Conservation (phyloP, 1,140 invertebrate genomes). For the Drosophila insularis region DNA sequence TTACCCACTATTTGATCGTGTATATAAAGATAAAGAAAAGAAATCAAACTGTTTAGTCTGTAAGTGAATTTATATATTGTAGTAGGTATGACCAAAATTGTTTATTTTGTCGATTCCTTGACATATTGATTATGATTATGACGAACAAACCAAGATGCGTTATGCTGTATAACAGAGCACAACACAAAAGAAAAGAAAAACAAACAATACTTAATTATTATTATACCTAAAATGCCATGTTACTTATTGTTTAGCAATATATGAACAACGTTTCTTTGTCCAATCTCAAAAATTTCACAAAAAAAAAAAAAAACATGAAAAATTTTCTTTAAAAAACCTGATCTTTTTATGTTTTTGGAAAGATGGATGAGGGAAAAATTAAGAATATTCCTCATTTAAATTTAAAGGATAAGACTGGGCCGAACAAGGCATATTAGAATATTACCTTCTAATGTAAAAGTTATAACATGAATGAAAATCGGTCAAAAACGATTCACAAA, state of each 20-base stretch:
- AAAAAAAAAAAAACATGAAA: slow-evolving; percentile 24
- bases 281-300: slow-evolving; percentile 25
- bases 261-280: slow-evolving; percentile 40
- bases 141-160: slow-evolving; percentile 36
- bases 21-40: slow-evolving; percentile 47
- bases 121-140: slow-evolving; percentile 44
- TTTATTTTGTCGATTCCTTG: slow-evolving; percentile 60
- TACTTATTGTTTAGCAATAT: slow-evolving; percentile 65
- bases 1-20: slow-evolving; percentile 49
- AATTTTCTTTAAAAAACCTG: slow-evolving; percentile 17
- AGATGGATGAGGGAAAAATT: too few relatives aligned
- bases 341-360: too few relatives aligned
- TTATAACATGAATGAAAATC: too few relatives aligned
- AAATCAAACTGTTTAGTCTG: slow-evolving; percentile 42
- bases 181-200: not conserved
- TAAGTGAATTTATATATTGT: slow-evolving; percentile 48
- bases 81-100: slow-evolving; percentile 46
- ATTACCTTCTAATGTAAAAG: too few relatives aligned
- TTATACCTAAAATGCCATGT: slow-evolving; percentile 64
- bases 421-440: too few relatives aligned
- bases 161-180: slow-evolving; percentile 36
- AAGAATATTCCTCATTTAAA: too few relatives aligned
- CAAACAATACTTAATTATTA: slow-evolving; percentile 17
- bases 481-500: too few relatives aligned
- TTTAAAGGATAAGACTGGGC: too few relatives aligned